Evolutionary conservation across 2,113 vertebrate species (phyloP).

Genomic region (Caranx ignobilis): DNA sequence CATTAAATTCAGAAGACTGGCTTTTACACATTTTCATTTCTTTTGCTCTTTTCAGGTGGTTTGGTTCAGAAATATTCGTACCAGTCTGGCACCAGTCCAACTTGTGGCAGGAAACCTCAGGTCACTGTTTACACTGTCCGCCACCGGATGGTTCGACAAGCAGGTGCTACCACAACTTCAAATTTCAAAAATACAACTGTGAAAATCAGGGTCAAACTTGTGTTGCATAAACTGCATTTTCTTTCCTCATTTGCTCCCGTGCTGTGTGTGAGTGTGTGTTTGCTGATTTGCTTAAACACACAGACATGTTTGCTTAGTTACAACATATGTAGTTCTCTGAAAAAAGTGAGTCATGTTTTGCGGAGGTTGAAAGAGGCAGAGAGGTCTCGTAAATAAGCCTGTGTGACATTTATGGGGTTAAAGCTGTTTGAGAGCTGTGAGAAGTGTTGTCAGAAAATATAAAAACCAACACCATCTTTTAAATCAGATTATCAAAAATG

Average conservation of each 20-base stretch:
- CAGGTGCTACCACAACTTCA: conserved; percentile 58
- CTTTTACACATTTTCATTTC: too few species aligned
- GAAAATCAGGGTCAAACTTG: background rate
- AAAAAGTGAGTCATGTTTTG: conserved; percentile 38
- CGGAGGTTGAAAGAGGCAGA: background rate
- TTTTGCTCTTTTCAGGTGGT: conserved; percentile 83
- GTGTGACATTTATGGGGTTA: rapidly evolving
- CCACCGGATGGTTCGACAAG: conserved; percentile 61
- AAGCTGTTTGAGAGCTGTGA: background rate
- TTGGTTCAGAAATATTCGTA: conserved; percentile 92
- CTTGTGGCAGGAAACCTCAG: conserved; percentile 80
- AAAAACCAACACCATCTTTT: background rate
- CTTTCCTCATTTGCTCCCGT: background rate
- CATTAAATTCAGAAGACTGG: background rate
- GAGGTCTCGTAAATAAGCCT: conserved; percentile 31
- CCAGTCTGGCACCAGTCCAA: conserved; percentile 81
- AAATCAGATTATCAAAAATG: background rate
- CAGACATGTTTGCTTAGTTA: conserved; percentile 18
- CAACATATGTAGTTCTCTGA: conserved; percentile 14
- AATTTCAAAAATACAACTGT: background rate
- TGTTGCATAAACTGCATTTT: background rate
- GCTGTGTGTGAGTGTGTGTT: background rate
- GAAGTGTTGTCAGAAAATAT: background rate
- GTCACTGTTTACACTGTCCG: conserved; percentile 65
- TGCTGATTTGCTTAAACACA: background rate